Evolutionary conservation across 2,113 vertebrate species (phyloP).

Genomic region (Coracopsis vasa): DNA sequence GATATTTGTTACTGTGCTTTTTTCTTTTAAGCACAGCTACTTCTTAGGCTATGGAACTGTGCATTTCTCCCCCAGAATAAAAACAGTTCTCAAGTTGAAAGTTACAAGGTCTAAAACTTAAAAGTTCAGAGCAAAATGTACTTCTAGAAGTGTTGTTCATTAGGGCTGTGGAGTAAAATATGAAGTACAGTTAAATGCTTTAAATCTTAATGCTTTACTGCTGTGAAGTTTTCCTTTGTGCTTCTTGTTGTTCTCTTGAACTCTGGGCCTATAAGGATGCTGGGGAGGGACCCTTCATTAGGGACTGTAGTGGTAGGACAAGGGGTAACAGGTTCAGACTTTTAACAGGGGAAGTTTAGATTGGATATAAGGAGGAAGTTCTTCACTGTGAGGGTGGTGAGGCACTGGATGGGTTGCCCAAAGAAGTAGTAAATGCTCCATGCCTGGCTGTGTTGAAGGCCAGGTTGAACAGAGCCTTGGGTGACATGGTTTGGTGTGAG

Average conservation of each 20-base stretch:
- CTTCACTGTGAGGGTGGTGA: not conserved
- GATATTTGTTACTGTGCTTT: not conserved
- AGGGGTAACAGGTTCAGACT: not conserved
- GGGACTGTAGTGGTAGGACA: not conserved
- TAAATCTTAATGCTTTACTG: not conserved
- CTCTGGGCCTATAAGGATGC: not conserved
- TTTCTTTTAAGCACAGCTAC: not conserved
- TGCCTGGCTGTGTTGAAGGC: not conserved
- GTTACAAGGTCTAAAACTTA: not conserved
- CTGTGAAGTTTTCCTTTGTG: not conserved
- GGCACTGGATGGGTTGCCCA: not conserved
- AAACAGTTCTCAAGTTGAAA: not conserved
- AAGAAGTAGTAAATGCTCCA: not conserved
- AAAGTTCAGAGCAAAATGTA: not conserved
- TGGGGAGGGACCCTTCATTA: not conserved
- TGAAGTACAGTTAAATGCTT: not conserved
- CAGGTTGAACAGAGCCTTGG: not conserved
- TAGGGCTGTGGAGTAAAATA: not conserved
- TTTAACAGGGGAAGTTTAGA: not conserved
- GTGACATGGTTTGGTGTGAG: not conserved
- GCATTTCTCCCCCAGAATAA: not conserved
- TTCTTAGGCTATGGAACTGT: not conserved
- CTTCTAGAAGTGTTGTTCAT: not conserved
- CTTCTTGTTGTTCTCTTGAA: not conserved
- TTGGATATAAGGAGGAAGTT: not conserved